phyloP scores from a whole-genome alignment of 2,797 vertebrate species.

The Schizothorax lantsangensis region DNA sequence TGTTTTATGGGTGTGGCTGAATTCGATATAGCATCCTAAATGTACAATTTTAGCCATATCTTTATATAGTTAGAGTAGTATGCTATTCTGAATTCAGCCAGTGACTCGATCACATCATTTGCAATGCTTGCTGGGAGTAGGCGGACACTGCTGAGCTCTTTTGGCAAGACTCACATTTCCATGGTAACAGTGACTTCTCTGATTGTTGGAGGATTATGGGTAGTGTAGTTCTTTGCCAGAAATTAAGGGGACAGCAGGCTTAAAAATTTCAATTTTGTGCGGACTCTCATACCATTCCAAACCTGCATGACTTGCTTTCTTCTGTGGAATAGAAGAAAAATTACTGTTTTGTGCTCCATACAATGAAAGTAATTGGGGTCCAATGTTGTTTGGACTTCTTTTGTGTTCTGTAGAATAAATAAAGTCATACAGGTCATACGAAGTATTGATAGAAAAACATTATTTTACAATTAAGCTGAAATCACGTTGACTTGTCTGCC shows the following conservation, averaged over 20 bases:
- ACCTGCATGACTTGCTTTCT: not conserved
- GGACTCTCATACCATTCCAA: not conserved
- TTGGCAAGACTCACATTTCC: conserved; percentile 19
- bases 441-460: not conserved
- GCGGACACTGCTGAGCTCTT: conserved; percentile 24
- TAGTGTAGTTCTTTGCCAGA: not conserved
- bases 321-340: not conserved
- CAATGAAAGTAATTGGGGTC: not conserved
- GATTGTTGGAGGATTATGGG: conserved; percentile 10
- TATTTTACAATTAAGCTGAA: not conserved
- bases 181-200: conserved; percentile 25
- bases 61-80: not conserved
- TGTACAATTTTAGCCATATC: not conserved
- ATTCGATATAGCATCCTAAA: not conserved
- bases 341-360: not conserved
- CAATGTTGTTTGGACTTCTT: not conserved
- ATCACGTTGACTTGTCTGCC: not conserved
- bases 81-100: conserved; percentile 21
- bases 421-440: not conserved
- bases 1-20: not conserved
- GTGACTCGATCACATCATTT: conserved; percentile 24
- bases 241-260: not conserved
- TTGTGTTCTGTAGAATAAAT: not conserved
- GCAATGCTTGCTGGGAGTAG: conserved; percentile 16
- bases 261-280: not conserved